Evolutionary conservation across 2,888 invertebrate species (phyloP), one percentile per base, ranked within the genome.

Genomic region (Sinelater perroti): DNA sequence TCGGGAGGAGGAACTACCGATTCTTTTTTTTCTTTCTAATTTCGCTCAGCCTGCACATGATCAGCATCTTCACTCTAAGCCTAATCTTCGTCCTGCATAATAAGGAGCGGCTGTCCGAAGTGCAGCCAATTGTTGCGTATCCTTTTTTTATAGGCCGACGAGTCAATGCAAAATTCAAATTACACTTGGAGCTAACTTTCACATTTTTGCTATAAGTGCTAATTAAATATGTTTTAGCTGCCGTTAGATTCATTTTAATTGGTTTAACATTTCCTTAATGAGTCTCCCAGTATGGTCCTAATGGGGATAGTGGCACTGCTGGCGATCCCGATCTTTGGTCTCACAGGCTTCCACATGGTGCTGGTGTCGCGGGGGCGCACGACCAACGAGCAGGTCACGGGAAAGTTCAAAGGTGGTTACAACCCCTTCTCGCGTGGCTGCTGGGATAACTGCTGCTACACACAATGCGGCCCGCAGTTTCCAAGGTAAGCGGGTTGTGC

Each of bases 341-440:
- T 99, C 75, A 97, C 98, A 60, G 95, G 95, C 61, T 99, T 99
- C 82, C 99, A 99, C 80, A 90, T 97, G 84, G 92, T 98, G 71
- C 85, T 99, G 67, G 97, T 99, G 50, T 91, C 95, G 18, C 83
- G 97, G 61, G 99, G 98, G 28, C 86, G 98, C 65, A 99, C 99
- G 54, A 99, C 99, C 65, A 99, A 99, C 81, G 99, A 99, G 82
- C 99, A 99, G 85, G 98, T 99, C 61, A 99, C 99, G 10, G 97
- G 97, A 55, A 98, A 98, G 83, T 99, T 98, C 83, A 94, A 96
- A 74, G 96, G 96, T 51, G 98, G 97, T 28, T 96, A 94, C 80
- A 99, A 99, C 84, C 99, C 99, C 50, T 99, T 98, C 82, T 96
- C 95, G 2, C 85, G 89, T 73, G 97, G 97, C 20, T 98, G 97